A percentile compares a stretch with the other conserved stretches of the same genome.
Evolutionary conservation across 2,113 vertebrate genomes (phyloP).

Genomic region (Empidonax traillii): DNA sequence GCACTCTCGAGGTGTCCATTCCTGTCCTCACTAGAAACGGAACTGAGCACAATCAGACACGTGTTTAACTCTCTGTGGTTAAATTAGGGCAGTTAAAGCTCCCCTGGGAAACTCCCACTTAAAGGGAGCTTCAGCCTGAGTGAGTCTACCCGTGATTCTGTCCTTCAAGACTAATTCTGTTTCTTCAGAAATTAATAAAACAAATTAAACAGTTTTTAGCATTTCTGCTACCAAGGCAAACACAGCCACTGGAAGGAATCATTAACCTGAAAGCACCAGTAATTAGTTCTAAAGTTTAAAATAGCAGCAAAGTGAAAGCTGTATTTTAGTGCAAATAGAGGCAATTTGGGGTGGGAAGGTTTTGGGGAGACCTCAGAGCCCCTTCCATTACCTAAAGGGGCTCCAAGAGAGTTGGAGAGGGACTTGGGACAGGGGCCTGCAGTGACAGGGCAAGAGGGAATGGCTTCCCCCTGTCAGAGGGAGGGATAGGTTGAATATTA

Average conservation of each 20-base stretch:
- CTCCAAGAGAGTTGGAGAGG: not conserved
- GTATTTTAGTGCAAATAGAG: not conserved
- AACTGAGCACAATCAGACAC: not conserved
- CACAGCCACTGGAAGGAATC: not conserved
- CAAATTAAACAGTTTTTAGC: not conserved
- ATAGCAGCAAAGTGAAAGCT: not conserved
- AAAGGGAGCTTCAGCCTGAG: not conserved
- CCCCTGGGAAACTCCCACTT: not conserved
- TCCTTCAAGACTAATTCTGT: not conserved
- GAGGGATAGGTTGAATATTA: not conserved
- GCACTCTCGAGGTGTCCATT: not conserved
- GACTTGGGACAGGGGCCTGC: not conserved
- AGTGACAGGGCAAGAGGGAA: not conserved
- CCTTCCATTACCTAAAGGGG: not conserved
- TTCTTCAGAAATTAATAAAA: not conserved
- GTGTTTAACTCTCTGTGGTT: not conserved
- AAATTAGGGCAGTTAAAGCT: not conserved
- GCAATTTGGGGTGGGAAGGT: not conserved
- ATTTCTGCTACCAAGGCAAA: not conserved
- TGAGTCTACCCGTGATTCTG: not conserved
- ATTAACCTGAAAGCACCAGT: not conserved
- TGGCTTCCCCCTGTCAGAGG: not conserved
- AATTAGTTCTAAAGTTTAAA: not conserved
- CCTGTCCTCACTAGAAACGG: not conserved
- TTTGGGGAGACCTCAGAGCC: not conserved